Evolutionary conservation across 1,140 invertebrate genomes (phyloP), one percentile per base, ranked within the genome.

Genomic region (Drosophila subpulchrella): DNA sequence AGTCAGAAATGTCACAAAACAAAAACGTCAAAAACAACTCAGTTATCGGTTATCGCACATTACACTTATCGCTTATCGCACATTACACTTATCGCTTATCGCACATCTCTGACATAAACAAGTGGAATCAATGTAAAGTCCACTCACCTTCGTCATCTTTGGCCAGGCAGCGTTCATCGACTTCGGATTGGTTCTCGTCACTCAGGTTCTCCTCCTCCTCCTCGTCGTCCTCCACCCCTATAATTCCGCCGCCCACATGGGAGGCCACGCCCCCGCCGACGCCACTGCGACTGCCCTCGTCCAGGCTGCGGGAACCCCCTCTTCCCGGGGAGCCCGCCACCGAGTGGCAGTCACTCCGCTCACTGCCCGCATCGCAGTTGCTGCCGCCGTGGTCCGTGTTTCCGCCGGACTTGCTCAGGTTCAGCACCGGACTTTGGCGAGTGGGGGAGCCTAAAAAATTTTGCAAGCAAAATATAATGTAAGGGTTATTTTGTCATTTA

Each of bases 371-470:
- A 38, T 94, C 94, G 50, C 93, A 93, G 75, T 94, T 89, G 61
- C 94, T 94, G 77, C 94, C 85, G 61, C 94, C 84, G 46, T 94
- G 93, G 42, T 92, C 92, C 6, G 90, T 86, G 41, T 92, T 92
- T 50, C 93, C 93, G 53, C 96, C 96, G 34, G 96, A 97, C 93
- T 98, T 98, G 5, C 97, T 98, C 17, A 98, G 93, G 92, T 98
- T 98, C 70, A 98, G 92, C 41, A 98, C 97, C 44, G 97, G 97
- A 95, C 97, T 98, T 93, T 97, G 96, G 30, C 96, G 96, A 86
- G 96, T 97, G 47, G 96, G 96, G 44, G 97, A 97, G 73, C 96
- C 97, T 97, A 90, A 0, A 11, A 48, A 17, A 51, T 12, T 11
- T 6, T 17, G 34, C n/a, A n/a, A 17, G 0, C 17, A 42, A 17